Base-by-base conservation (phyloP, 2,888 invertebrate genomes). In the Kryphioiulus occultus region DNA sequence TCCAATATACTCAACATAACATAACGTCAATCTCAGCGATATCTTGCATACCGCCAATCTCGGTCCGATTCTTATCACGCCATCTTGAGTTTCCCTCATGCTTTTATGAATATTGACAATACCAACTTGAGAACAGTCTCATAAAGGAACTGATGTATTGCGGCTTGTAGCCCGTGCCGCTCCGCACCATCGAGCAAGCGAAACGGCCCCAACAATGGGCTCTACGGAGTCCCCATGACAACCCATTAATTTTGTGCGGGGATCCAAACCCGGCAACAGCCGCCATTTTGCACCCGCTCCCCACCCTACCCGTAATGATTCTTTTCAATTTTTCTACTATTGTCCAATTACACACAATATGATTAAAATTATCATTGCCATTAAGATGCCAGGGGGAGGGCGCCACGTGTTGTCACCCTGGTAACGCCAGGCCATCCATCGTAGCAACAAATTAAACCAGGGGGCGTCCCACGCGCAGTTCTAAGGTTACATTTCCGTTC, bases 291-390 rank as follows among this genome's bases (percentile, higher is more conserved):
- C 19, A 7, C n/a, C 59, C n/a, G 15, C 59, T 19, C n/a, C n/a
- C 59, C 59, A 59, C 59, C 59, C 59, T 19, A n/a, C n/a, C n/a
- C 59, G n/a, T 59, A 59, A 59, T 59, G 59, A 59, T 59, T 59
- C 59, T 59, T 59, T 59, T 59, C 59, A 59, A 59, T 59, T 59
- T 59, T 59, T 59, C 59, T 59, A n/a, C 59, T 7, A 59, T 59
- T 59, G 59, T 59, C 59, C 59, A 59, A 59, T 59, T 59, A 59
- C 59, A 59, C 59, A 59, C 59, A 59, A 59, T 59, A 59, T 59
- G 59, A 59, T 59, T 59, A 59, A 59, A 59, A 59, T 59, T 59
- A 59, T 59, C 59, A 59, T 59, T 59, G 59, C 59, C 59, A 59
- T 59, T 59, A 59, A 59, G 59, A 59, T 59, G 59, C n/a, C 59